Conservation (phyloP, 2,797 vertebrate genomes). For the Epinephelus malabaricus region DNA sequence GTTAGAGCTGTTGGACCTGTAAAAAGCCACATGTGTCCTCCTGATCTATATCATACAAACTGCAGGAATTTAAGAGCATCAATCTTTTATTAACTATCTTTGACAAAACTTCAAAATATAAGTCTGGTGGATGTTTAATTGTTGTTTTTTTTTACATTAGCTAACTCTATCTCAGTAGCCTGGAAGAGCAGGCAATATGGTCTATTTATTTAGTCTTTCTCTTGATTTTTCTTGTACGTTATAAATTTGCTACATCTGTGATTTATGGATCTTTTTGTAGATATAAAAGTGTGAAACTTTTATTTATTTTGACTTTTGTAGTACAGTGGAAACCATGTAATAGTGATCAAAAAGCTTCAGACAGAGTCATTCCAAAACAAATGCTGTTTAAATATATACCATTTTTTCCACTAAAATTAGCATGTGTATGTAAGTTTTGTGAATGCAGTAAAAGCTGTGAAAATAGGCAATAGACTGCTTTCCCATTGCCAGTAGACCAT, state of each 20-base stretch:
- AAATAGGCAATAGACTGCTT: too few species aligned
- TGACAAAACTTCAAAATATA: not conserved
- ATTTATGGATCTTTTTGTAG: not conserved
- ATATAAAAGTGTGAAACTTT: not conserved
- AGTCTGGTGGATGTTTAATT: not conserved
- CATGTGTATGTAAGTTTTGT: too few species aligned
- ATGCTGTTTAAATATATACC: too few species aligned
- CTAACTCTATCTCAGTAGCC: not conserved
- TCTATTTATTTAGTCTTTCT: not conserved
- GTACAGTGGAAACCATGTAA: too few species aligned
- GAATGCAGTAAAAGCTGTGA: too few species aligned
- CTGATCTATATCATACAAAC: not conserved
- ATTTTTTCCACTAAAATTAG: too few species aligned
- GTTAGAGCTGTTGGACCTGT: not conserved
- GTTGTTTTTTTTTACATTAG: not conserved
- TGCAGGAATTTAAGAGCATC: not conserved
- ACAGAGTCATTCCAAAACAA: too few species aligned
- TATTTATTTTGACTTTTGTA: not conserved
- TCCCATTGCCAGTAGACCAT: too few species aligned
- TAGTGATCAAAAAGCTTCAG: too few species aligned
- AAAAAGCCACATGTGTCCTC: not conserved
- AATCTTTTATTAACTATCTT: not conserved
- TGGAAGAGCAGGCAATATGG: not conserved
- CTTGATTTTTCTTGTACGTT: not conserved
- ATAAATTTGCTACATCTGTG: not conserved